phyloP scores from a whole-genome alignment of 2,797 vertebrate species.

The Syndactyla subalaris region DNA sequence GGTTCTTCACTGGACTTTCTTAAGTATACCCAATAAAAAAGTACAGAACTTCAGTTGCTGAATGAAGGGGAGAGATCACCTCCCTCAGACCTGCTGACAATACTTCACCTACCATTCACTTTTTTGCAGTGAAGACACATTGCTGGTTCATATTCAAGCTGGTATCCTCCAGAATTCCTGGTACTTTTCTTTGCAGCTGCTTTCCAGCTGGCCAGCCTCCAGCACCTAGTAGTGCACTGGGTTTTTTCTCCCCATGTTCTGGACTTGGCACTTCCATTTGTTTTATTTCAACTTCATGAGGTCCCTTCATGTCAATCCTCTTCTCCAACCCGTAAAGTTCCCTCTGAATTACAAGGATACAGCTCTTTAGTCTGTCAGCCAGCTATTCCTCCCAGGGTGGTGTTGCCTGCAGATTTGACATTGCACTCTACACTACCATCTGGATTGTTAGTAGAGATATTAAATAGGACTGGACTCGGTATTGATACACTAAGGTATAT shows the following conservation, averaged over 20 bases:
- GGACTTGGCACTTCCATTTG: neutral
- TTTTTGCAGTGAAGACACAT: neutral
- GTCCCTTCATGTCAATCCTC: neutral
- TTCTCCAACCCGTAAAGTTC: neutral
- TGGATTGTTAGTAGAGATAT: neutral
- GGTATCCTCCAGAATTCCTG: neutral
- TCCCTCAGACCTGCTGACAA: neutral
- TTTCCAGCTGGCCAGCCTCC: neutral
- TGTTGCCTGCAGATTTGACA: neutral
- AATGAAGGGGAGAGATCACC: neutral
- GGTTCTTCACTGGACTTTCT: neutral
- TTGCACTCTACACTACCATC: no score
- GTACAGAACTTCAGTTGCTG: rapidly evolving
- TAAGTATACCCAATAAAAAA: neutral
- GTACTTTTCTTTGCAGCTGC: neutral
- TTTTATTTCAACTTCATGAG: neutral
- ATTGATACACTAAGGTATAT: neutral
- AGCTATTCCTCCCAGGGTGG: rapidly evolving
- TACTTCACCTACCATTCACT: neutral
- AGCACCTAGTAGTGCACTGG: neutral
- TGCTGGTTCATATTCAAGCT: neutral
- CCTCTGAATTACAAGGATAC: neutral
- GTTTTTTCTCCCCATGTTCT: neutral
- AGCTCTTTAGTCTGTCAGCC: neutral
- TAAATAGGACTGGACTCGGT: neutral